phyloP scores from a whole-genome alignment of 64 coral and sea anemone species.

The Astreopora myriophthalma region DNA sequence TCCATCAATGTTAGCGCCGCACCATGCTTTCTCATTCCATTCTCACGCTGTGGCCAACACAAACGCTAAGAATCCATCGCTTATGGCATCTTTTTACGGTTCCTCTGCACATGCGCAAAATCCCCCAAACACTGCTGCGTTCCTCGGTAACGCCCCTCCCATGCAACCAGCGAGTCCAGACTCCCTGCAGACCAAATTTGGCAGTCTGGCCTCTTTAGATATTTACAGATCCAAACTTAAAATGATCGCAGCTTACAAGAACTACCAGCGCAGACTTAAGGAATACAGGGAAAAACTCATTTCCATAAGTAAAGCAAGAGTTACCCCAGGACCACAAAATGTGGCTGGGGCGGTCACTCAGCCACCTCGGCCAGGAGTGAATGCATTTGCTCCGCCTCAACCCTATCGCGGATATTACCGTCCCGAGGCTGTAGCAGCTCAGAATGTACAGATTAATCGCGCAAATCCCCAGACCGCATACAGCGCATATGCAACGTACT shows the following conservation, averaged over 20 bases:
- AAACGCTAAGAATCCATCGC: constrained; percentile 16
- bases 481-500: not conserved
- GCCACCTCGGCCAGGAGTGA: constrained; percentile 15
- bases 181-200: constrained; percentile 77
- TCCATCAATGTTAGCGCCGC: constrained; percentile 38
- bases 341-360: constrained; percentile 10
- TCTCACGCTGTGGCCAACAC: not conserved
- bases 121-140: not conserved
- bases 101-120: constrained; percentile 30
- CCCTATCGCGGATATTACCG: constrained; percentile 10
- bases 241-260: constrained; percentile 96
- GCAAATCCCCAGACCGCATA: not conserved
- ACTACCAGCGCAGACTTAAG: constrained; percentile 81
- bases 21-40: not conserved
- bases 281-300: constrained; percentile 60
- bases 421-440: constrained; percentile 11
- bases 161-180: constrained; percentile 59
- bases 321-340: not conserved
- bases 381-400: constrained; percentile 21
- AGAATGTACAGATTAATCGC: constrained; percentile 15
- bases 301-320: not conserved
- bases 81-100: constrained; percentile 3
- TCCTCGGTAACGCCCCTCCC: not conserved
- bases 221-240: constrained; percentile 83
- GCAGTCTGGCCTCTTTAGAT: constrained; percentile 72